Evolutionary conservation across 2,113 vertebrate genomes (phyloP), one percentile per base, ranked within the genome.

Genomic region (Periophthalmus modestus): DNA sequence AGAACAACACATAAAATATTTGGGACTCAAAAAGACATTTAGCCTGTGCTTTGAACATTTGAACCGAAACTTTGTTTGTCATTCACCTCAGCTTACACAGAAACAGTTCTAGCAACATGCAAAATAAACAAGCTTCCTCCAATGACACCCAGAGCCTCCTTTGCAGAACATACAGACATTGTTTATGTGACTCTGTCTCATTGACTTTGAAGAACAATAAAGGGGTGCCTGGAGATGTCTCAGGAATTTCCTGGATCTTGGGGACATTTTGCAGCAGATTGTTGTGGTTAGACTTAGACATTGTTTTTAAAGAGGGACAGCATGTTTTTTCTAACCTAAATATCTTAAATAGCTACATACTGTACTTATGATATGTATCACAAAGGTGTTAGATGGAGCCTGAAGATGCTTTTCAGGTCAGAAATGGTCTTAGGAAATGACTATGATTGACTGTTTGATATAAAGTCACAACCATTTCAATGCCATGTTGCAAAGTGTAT

Each of bases 191-290:
- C 46, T 57, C 61, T 47, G 34, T 57, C 48, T 39, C 18, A 11
- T 2, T 65, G 34, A 65, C 33, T 39, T 21, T 69, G 34, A 71
- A 19, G 0, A 28, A 72, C 36, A 78, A 55, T 46, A 57, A 71
- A 3, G 68, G 14, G 61, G 15, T 19, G n/a, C 46, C 23, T 4
- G 15, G 66, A 67, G 28, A 67, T 39, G 0, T 70, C 28, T 50
- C 28, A 12, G 58, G 78, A 78, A 74, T 74, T 71, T 74, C 71
- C 74, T 46, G 57, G 65, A 67, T 19, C 16, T 34, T 68, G 15
- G 39, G 68, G 9, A 6, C 12, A n/a, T 24, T 66, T 57, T 33
- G 47, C 18, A 18, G 21, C 62, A 2, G 16, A 48, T 69, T 50
- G 43, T 55, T 74, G 58, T 74, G 24, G 33, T 69, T 36, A 4